These are phyloP conservation scores for Heteropelma amictum DNA, from an alignment of 2,888 invertebrate species.

Conservation along the genomic window DNA sequence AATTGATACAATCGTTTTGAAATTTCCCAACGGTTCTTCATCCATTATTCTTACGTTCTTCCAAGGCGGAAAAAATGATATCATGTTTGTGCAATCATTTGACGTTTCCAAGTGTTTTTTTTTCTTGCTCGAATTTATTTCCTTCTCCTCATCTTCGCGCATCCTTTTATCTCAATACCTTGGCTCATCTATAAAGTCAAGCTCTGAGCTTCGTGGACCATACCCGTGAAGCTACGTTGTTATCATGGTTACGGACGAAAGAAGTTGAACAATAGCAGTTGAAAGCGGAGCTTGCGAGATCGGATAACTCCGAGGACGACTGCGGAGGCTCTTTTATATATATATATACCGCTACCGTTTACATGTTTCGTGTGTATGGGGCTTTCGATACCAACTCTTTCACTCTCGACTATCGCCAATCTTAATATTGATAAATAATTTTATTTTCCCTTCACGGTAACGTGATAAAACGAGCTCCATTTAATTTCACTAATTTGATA, in stretches of 20 bases:
- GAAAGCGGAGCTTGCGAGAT: conserved; percentile 58
- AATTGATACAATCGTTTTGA: too few species aligned
- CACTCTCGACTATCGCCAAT: too few species aligned
- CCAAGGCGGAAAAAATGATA: too few species aligned
- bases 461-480: too few species aligned
- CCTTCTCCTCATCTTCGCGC: conserved; percentile 21
- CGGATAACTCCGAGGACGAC: conserved; percentile 55
- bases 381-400: not conserved
- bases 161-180: conserved; percentile 42
- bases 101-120: conserved; percentile 1
- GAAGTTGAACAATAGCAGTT: conserved; percentile 55
- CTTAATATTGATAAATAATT: too few species aligned
- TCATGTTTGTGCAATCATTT: conserved; percentile 25
- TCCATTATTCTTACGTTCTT: too few species aligned
- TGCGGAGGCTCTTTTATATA: conserved; percentile 26
- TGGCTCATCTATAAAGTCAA: conserved; percentile 14
- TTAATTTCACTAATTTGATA: too few species aligned
- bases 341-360: conserved; percentile 8
- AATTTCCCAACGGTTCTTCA: too few species aligned
- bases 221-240: conserved; percentile 41
- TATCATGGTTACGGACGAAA: conserved; percentile 50
- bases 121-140: not conserved
- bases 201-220: conserved; percentile 34
- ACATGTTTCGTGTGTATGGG: conserved; percentile 6
- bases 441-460: too few species aligned